Evolutionary conservation across 2,113 vertebrate genomes (phyloP).

Genomic region (Rana temporaria): DNA sequence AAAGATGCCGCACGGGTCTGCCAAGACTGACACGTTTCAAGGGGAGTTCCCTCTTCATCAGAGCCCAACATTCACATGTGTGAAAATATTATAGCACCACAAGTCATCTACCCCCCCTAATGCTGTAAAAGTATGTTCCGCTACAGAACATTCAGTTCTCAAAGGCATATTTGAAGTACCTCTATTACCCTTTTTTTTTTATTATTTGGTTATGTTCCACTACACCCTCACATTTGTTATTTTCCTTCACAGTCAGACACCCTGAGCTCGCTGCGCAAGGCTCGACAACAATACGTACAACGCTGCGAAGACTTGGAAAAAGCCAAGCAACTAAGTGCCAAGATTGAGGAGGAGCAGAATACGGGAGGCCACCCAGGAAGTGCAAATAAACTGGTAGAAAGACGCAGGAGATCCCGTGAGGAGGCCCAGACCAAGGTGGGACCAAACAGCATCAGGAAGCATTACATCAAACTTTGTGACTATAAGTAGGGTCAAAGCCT

Average conservation of each 20-base stretch:
- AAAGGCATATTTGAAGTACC: too few species aligned
- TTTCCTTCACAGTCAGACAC: slow-evolving; percentile 75
- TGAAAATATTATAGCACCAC: background rate
- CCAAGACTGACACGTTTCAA: background rate
- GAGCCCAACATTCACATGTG: background rate
- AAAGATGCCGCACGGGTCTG: too few species aligned
- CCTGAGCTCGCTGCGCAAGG: slow-evolving; percentile 77
- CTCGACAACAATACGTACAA: slow-evolving; percentile 85
- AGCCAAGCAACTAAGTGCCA: slow-evolving; percentile 75
- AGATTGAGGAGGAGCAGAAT: slow-evolving; percentile 75
- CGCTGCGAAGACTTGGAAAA: slow-evolving; percentile 87
- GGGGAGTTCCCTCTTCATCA: background rate
- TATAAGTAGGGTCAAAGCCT: too few species aligned
- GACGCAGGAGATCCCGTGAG: slow-evolving; percentile 84
- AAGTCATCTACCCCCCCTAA: background rate
- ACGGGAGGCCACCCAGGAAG: slow-evolving; percentile 43
- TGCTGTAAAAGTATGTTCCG: background rate
- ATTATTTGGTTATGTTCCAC: too few species aligned
- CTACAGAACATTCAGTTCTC: too few species aligned
- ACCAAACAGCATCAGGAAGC: too few species aligned
- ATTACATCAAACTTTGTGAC: too few species aligned
- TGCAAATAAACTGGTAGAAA: slow-evolving; percentile 84
- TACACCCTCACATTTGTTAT: background rate
- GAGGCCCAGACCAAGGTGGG: slow-evolving; percentile 84
- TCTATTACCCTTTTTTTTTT: too few species aligned